These are phyloP conservation scores for Alligator sinensis DNA, from an alignment of 2,113 vertebrate genomes.

Conservation along the genomic window DNA sequence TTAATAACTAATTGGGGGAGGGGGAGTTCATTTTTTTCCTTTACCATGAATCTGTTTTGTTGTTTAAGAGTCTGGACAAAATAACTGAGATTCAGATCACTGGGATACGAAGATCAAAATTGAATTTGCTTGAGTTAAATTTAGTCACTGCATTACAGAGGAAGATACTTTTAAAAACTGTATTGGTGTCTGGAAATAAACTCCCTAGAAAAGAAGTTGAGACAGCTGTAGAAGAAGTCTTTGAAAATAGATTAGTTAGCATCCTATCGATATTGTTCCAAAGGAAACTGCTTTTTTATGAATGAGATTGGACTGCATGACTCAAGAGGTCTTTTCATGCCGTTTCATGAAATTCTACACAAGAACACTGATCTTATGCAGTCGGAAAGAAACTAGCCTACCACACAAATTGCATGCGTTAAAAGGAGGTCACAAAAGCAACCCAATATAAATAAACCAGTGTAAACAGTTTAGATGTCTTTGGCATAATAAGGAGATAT, in stretches of 20 bases:
- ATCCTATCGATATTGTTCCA: not conserved
- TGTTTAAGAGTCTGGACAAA: not conserved
- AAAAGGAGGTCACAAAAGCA: not conserved
- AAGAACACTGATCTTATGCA: not conserved
- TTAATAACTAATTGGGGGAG: slow-evolving; percentile 40
- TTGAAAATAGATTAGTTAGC: too few species aligned
- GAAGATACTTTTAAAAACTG: slow-evolving; percentile 13
- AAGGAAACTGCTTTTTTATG: not conserved
- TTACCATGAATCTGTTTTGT: too few species aligned
- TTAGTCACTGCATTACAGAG: not conserved
- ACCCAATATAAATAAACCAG: not conserved
- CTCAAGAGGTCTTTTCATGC: not conserved
- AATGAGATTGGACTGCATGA: not conserved
- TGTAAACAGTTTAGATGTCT: not conserved
- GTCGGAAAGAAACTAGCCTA: not conserved
- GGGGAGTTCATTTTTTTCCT: not conserved
- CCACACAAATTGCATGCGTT: not conserved
- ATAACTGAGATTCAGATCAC: not conserved
- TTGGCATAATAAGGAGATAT: not conserved
- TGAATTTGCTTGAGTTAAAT: not conserved
- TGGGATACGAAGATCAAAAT: not conserved
- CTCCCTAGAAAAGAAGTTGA: not conserved
- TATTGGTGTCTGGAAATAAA: not conserved
- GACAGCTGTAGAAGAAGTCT: not conserved
- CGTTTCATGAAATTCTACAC: not conserved